Evolutionary conservation across 2,888 invertebrate species (phyloP).

Genomic region (Plusia festucae): DNA sequence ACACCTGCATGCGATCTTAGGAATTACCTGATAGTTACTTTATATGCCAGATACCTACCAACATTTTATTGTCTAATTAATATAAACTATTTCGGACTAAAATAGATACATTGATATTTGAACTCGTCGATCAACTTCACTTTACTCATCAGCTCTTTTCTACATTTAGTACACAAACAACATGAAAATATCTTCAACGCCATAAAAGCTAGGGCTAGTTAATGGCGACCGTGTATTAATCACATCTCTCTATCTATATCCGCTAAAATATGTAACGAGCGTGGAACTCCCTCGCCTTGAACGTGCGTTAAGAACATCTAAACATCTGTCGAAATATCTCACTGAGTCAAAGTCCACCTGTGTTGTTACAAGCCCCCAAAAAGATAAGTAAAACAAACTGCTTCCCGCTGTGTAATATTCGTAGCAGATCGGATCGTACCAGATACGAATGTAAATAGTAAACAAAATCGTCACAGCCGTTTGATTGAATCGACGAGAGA

Average conservation of each 20-base stretch:
- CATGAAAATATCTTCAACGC: not conserved
- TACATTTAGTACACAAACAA: too few relatives aligned
- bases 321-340: slow-evolving; percentile 18
- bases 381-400: slow-evolving; percentile 6
- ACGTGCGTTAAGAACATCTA: not conserved
- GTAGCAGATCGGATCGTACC: not conserved
- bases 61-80: too few relatives aligned
- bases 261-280: not conserved
- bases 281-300: slow-evolving; percentile 2
- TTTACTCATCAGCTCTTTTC: too few relatives aligned
- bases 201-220: not conserved
- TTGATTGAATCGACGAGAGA: slow-evolving; percentile 9
- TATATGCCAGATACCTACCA: too few relatives aligned
- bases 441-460: slow-evolving; percentile 9
- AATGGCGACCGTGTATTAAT: not conserved
- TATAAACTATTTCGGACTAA: too few relatives aligned
- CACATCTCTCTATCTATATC: too few relatives aligned
- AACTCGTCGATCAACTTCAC: too few relatives aligned
- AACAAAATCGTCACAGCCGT: slow-evolving; percentile 7
- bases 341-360: slow-evolving; percentile 10
- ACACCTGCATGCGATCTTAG: too few relatives aligned
- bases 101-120: too few relatives aligned
- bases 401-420: not conserved
- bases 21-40: too few relatives aligned
- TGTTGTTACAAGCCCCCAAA: slow-evolving; percentile 9